A percentile compares a stretch with the other conserved stretches of the same genome.
These are phyloP conservation scores for Dreissena rostriformis DNA, from an alignment of 1,140 invertebrate genomes.

Conservation along the genomic window DNA sequence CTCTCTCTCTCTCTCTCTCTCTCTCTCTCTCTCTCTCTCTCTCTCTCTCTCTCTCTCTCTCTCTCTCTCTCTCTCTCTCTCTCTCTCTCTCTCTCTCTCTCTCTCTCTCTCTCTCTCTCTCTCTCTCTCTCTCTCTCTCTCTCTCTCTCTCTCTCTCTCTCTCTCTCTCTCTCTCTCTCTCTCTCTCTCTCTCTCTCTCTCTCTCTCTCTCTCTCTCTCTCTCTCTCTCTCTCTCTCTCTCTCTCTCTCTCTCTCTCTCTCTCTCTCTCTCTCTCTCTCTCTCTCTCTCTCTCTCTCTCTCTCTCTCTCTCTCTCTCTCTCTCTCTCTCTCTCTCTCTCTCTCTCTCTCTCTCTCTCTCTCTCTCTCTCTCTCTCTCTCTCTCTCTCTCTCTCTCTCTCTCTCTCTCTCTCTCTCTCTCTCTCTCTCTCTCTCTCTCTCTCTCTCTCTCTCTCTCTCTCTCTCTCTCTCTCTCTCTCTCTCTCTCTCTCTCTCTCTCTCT, in stretches of 20 bases:
- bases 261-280: conserved; percentile 4
- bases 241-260: conserved; percentile 4
- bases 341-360: conserved; percentile 4
- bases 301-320: conserved; percentile 4
- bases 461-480: conserved; percentile 4
- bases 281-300: conserved; percentile 4
- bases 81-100: conserved; percentile 4
- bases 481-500: conserved; percentile 4
- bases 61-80: conserved; percentile 4
- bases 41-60: conserved; percentile 4
- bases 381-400: conserved; percentile 4
- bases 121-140: conserved; percentile 4
- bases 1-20: conserved; percentile 4
- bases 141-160: conserved; percentile 4
- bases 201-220: conserved; percentile 4
- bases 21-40: conserved; percentile 4
- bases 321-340: conserved; percentile 4
- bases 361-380: conserved; percentile 4
- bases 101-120: conserved; percentile 4
- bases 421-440: conserved; percentile 4
- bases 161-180: conserved; percentile 4
- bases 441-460: conserved; percentile 4
- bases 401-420: conserved; percentile 4
- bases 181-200: conserved; percentile 4
- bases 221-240: conserved; percentile 4